Evolutionary conservation across 2,797 vertebrate species (phyloP).

Genomic region (Sibirionetta formosa): DNA sequence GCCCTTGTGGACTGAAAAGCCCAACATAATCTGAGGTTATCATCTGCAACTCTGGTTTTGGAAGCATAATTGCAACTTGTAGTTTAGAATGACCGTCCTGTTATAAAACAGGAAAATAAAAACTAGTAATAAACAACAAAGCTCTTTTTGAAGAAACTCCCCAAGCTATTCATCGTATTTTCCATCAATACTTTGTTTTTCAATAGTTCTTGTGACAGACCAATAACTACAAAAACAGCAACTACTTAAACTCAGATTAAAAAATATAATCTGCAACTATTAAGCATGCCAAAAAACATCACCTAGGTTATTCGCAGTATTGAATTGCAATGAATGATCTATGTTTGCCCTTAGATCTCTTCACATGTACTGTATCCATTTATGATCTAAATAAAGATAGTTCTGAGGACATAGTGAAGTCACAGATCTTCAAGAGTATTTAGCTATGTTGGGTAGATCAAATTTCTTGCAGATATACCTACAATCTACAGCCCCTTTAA

Average conservation of each 20-base stretch:
- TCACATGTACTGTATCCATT: constrained; percentile 29
- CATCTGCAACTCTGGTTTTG: constrained; percentile 39
- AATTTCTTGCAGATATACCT: neutral
- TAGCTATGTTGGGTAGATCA: neutral
- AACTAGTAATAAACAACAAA: neutral
- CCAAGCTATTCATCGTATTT: neutral
- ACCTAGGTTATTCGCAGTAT: constrained; percentile 22
- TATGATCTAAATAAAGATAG: constrained; percentile 32
- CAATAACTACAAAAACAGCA: constrained; percentile 19
- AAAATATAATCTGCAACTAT: neutral
- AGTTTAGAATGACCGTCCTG: neutral
- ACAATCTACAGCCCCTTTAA: neutral
- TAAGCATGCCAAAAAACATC: constrained; percentile 3
- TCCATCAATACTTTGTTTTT: constrained; percentile 15
- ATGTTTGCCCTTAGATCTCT: constrained; percentile 34
- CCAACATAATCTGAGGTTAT: constrained; percentile 6
- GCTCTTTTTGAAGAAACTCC: constrained; percentile 13
- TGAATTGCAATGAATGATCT: neutral
- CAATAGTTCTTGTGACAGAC: neutral
- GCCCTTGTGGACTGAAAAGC: constrained; percentile 23
- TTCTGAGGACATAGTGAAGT: neutral
- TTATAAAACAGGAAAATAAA: constrained; percentile 48
- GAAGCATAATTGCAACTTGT: constrained; percentile 35
- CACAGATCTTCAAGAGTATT: neutral
- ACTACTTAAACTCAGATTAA: neutral